Base-by-base conservation (phyloP, 2,888 invertebrate genomes). In the Drosophila greeni region DNA sequence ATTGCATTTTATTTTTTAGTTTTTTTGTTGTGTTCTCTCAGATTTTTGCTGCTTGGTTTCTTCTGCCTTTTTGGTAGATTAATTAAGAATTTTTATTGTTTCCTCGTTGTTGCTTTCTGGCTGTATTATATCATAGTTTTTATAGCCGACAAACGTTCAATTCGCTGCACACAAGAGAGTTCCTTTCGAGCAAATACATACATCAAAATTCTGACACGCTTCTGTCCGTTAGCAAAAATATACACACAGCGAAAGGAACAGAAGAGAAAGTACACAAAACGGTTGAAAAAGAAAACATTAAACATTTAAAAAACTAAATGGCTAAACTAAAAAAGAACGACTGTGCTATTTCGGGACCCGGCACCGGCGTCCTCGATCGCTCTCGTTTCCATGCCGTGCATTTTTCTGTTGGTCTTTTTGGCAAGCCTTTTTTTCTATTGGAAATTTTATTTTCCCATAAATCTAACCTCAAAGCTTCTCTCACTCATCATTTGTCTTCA, bases 401-500 rank as follows among this genome's bases (percentile, higher is more conserved):
- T 43, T 66, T 43, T 66, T 53, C 31, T 43, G 33, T 45, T 34
- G 14, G 14, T 29, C 23, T 65, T 72, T 60, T 55, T 67, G 58
- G 33, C 51, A 31, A 14, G 16, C 53, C 48, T 58, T 55, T 77
- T 77, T 57, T 74, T 53, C 57, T 65, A 64, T 80, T 74, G 70
- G 62, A 84, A 76, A 76, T 82, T 85, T 76, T 71, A 70, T 85
- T 74, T 79, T 72, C 64, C 69, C 60, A 85, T 84, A 85, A 82
- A 84, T 85, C 51, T 70, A 68, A 73, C 76, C 82, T 68, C 82
- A 82, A 84, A 79, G 72, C 73, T 67, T 72, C 40, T 74, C 60
- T 76, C 84, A 73, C 80, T 85, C 84, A 81, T 85, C 85, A 85
- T 84, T 84, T 85, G 85, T 85, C 85, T 69, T 70, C 49, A 61